Evolutionary conservation across 2,888 invertebrate genomes (phyloP).

Genomic region (Protodeltote pygarga): DNA sequence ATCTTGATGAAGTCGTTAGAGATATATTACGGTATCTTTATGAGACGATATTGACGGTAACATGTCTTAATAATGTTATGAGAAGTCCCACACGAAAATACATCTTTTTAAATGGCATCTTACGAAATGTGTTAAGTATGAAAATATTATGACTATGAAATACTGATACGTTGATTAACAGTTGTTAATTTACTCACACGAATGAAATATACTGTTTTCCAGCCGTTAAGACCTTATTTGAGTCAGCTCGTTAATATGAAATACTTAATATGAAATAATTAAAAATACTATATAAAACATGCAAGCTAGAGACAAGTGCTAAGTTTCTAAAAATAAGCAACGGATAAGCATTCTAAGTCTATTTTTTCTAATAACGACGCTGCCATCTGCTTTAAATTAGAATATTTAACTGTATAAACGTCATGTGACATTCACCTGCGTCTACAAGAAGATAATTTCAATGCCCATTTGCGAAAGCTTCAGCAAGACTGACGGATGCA

Average conservation of each 20-base stretch:
- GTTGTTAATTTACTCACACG: too few species aligned
- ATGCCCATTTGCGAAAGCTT: conserved; percentile 38
- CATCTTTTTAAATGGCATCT: too few species aligned
- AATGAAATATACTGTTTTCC: too few species aligned
- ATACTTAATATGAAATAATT: too few species aligned
- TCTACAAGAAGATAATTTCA: conserved; percentile 46
- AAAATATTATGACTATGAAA: too few species aligned
- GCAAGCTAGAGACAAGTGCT: too few species aligned
- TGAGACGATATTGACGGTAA: conserved; percentile 9
- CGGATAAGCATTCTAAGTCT: conserved; percentile 20
- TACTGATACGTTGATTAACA: too few species aligned
- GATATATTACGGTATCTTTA: conserved; percentile 24
- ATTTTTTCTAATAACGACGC: conserved; percentile 40
- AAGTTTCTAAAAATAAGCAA: too few species aligned
- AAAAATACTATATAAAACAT: too few species aligned
- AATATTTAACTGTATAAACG: conserved; percentile 21
- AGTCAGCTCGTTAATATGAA: too few species aligned
- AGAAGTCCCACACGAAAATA: conserved; percentile 16
- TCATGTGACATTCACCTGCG: conserved; percentile 37
- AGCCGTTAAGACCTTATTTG: too few species aligned
- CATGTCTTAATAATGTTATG: conserved; percentile 25
- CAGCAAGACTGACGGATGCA: conserved; percentile 30
- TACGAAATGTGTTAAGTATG: conserved; percentile 2
- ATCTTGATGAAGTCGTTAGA: conserved; percentile 3
- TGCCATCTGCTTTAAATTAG: conserved; percentile 37